Evolutionary conservation across 2,888 invertebrate genomes (phyloP).

Genomic region (Platycheirus rosarum): DNA sequence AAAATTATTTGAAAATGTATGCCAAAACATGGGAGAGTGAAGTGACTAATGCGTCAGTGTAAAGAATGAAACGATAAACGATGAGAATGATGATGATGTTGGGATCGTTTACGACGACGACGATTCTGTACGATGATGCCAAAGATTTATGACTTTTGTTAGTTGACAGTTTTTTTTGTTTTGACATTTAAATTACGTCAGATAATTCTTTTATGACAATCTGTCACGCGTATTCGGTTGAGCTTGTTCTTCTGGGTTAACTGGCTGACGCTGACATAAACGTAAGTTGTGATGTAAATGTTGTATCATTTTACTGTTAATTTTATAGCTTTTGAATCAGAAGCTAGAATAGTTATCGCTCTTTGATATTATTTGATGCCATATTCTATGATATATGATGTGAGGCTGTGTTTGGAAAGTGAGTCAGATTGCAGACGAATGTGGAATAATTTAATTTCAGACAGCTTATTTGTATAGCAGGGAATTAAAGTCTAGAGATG

Average conservation of each 20-base stretch:
- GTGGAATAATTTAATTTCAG: too few relatives aligned
- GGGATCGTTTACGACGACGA: constrained; percentile 34
- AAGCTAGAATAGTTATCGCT: too few relatives aligned
- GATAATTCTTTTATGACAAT: constrained; percentile 72
- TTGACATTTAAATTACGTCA: constrained; percentile 74
- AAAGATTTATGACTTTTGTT: constrained; percentile 66
- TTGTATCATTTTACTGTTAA: constrained; percentile 42
- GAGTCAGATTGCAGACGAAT: too few relatives aligned
- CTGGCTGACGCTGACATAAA: constrained; percentile 23
- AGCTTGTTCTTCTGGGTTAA: constrained; percentile 16
- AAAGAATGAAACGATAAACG: constrained; percentile 30
- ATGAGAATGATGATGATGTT: constrained; percentile 38
- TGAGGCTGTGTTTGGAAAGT: too few relatives aligned
- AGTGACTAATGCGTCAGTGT: constrained; percentile 60
- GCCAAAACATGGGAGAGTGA: constrained; percentile 9
- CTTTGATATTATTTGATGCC: too few relatives aligned
- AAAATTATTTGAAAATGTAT: constrained; percentile 54
- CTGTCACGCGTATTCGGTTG: constrained; percentile 55
- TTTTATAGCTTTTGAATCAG: too few relatives aligned
- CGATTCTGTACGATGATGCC: background rate
- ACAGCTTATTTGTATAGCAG: too few relatives aligned
- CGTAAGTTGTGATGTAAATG: constrained; percentile 43
- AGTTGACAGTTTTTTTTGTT: constrained; percentile 72
- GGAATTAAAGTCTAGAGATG: too few relatives aligned
- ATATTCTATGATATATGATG: too few relatives aligned